Evolutionary conservation across 2,888 invertebrate genomes (phyloP).

Genomic region (Scelioninae gen. 1): DNA sequence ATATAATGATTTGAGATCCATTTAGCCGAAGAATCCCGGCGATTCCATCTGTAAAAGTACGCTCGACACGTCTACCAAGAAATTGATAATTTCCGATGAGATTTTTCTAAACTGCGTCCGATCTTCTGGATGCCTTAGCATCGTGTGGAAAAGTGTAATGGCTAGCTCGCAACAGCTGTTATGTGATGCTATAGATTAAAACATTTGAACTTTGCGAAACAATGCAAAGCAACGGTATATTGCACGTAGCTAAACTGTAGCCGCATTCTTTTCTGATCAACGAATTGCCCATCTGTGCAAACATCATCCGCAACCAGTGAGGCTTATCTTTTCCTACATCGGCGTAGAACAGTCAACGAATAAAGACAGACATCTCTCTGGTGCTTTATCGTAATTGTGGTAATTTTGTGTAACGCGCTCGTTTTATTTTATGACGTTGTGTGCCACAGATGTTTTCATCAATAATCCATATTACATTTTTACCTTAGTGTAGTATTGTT

Average conservation of each 20-base stretch:
- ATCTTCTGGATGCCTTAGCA: neutral
- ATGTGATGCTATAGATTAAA: constrained; percentile 57
- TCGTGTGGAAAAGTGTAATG: constrained; percentile 6
- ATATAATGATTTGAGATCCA: no score
- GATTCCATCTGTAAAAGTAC: no score
- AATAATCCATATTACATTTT: no score
- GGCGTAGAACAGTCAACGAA: constrained; percentile 18
- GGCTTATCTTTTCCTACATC: constrained; percentile 53
- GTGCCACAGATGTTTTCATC: constrained; percentile 43
- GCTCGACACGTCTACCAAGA: neutral
- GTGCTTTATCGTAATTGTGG: constrained; percentile 51
- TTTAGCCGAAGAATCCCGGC: no score
- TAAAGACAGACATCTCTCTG: constrained; percentile 34
- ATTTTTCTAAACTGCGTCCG: neutral
- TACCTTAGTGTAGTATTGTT: no score
- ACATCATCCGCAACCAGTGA: constrained; percentile 51
- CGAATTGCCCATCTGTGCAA: constrained; percentile 63
- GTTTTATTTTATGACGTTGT: constrained; percentile 41
- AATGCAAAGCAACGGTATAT: constrained; percentile 59
- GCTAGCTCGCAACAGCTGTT: constrained; percentile 22
- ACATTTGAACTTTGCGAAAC: constrained; percentile 60
- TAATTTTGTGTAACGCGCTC: constrained; percentile 52
- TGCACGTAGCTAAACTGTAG: constrained; percentile 48
- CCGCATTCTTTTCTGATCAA: constrained; percentile 64
- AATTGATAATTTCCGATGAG: constrained; percentile 1